Percentiles rank a stretch among this genome's conserved stretches.
Evolutionary conservation across 1,140 invertebrate genomes (phyloP).

Genomic region (Zaprionus camerounensis): DNA sequence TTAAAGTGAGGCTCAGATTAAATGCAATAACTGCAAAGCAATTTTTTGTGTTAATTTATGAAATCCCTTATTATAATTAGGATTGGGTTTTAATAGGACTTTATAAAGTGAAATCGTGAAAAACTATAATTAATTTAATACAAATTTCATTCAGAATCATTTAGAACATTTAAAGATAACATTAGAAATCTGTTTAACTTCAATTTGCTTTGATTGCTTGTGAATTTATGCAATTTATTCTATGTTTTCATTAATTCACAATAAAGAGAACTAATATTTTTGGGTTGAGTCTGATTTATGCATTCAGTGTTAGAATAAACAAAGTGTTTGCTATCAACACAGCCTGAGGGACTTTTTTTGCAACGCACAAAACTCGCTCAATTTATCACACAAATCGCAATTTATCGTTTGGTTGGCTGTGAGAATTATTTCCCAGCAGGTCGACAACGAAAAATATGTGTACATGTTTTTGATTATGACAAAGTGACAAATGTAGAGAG

Average conservation of each 20-base stretch:
- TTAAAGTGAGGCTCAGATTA: too few species aligned
- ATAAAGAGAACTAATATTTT: neutral
- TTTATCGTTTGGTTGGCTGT: neutral
- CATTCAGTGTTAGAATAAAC: neutral
- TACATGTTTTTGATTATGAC: conserved; percentile 6
- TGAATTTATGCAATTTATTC: neutral
- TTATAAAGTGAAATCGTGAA: neutral
- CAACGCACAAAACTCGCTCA: neutral
- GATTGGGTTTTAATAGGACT: neutral
- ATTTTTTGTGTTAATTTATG: too few species aligned
- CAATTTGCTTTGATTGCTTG: neutral
- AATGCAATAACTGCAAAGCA: too few species aligned
- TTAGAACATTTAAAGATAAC: neutral
- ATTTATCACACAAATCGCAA: conserved; percentile 9
- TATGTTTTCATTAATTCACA: neutral
- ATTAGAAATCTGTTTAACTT: neutral
- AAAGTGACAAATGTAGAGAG: neutral
- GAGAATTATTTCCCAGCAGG: neutral
- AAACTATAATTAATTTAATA: neutral
- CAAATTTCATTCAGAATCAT: too few species aligned
- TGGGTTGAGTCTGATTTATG: neutral
- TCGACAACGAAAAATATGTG: neutral
- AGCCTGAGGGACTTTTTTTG: neutral
- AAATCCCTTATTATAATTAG: neutral
- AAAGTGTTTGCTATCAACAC: conserved; percentile 4